phyloP scores from a whole-genome alignment of 1,140 invertebrate genomes.

The Nasonia giraulti region DNA sequence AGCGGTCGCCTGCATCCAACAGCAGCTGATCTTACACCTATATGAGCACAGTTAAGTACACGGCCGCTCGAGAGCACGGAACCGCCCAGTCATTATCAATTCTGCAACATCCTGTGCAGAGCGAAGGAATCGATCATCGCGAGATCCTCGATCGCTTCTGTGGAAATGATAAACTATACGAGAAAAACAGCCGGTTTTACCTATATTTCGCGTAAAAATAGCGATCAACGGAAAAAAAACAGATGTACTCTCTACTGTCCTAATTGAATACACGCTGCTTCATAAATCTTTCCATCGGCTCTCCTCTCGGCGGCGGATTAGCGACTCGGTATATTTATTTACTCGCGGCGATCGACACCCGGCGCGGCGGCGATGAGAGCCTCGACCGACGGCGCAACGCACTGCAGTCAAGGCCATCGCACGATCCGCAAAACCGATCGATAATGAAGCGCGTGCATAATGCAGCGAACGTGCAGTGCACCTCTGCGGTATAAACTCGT shows the following conservation, averaged over 20 bases:
- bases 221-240: too few species aligned
- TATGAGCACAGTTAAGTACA: background rate
- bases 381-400: background rate
- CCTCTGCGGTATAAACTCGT: background rate
- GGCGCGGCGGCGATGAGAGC: background rate
- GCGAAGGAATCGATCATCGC: background rate
- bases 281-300: too few species aligned
- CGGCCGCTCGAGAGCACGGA: background rate
- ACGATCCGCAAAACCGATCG: constrained; percentile 22
- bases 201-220: too few species aligned
- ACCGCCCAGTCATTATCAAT: constrained; percentile 16
- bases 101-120: constrained; percentile 13
- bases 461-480: background rate
- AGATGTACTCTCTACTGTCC: too few species aligned
- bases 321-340: too few species aligned
- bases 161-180: background rate
- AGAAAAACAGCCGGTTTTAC: background rate
- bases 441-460: constrained; percentile 12
- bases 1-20: background rate
- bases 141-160: background rate
- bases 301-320: too few species aligned
- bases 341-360: too few species aligned
- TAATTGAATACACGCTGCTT: too few species aligned
- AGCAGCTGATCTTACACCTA: background rate
- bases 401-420: constrained; percentile 23